A percentile compares a stretch with the other conserved stretches of the same genome.
These are phyloP conservation scores for Sweltsa coloradensis DNA, from an alignment of 1,140 invertebrate species.

Conservation along the genomic window DNA sequence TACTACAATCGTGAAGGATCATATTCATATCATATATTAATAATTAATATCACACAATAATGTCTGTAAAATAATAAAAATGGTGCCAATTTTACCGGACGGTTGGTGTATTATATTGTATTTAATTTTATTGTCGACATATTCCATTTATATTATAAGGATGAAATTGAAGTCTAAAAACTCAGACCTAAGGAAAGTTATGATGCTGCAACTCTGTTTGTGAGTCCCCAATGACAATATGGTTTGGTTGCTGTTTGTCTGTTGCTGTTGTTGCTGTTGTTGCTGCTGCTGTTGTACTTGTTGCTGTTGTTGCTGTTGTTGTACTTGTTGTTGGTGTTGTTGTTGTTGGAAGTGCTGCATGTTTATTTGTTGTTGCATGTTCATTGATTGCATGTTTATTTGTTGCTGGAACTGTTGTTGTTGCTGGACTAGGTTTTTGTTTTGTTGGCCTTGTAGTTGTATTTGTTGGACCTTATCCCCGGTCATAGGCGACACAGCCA, in stretches of 20 bases:
- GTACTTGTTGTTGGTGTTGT: conserved; percentile 19
- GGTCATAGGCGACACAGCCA: conserved; percentile 27
- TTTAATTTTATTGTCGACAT: too few species aligned
- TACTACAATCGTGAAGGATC: too few species aligned
- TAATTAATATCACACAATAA: too few species aligned
- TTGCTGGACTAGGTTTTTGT: conserved; percentile 20
- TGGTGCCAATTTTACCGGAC: too few species aligned
- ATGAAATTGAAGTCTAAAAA: too few species aligned
- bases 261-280: conserved; percentile 3
- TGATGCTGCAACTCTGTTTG: too few species aligned
- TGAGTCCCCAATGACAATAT: too few species aligned
- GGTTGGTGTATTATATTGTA: too few species aligned
- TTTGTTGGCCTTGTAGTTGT: conserved; percentile 28
- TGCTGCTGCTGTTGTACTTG: neutral
- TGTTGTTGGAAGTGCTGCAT: conserved; percentile 15
- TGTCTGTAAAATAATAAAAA: neutral
- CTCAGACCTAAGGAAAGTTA: too few species aligned
- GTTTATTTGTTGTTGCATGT: conserved; percentile 21
- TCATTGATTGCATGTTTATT: conserved; percentile 25
- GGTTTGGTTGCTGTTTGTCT: conserved; percentile 9
- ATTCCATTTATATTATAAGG: too few species aligned
- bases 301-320: conserved; percentile 18
- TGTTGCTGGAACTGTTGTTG: conserved; percentile 19
- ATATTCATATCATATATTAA: too few species aligned
- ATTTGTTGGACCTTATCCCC: conserved; percentile 29